Base-by-base conservation (phyloP, 1,140 invertebrate genomes). In the Steinernema feltiae region DNA sequence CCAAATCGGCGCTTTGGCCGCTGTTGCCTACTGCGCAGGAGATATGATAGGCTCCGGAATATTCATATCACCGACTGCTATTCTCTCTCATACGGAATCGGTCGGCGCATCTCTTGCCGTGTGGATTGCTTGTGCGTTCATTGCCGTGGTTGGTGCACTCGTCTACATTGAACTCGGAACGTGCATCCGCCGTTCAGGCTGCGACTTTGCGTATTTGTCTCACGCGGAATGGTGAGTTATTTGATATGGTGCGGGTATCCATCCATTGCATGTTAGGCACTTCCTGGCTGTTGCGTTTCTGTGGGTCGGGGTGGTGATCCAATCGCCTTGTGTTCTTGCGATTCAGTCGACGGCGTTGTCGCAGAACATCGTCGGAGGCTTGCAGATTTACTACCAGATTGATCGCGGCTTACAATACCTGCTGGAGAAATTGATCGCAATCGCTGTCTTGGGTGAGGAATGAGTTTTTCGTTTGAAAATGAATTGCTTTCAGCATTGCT, bases 11-110 rank as follows among this genome's bases (percentile, higher is more conserved):
- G 18, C 35, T 18, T 41, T 41, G 35, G 35, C 35, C 35, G 35
- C 35, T 18, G 35, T 41, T 7, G 35, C 35, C 35, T 41, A 41
- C 35, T 41, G 35, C 35, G 35, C 76, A 71, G 80, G 80, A 0
- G 71, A 69, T 27, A 81, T 81, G 17, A 77, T 81, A 30, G 80
- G 80, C 1, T 82, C 80, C n/a, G 80, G 80, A 41, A 81, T 81
- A 32, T 81, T 81, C 63, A 76, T 81, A 18, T 74, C 77, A 21
- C 80, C 80, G 30, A 77, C 32, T 21, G 35, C 80, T n/a, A 77
- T 81, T 21, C 71, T 81, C 1, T 17, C 63, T 12, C 73, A 82
- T 53, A 77, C 77, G 15, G 48, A 35, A 17, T 82, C 80, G 1
- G 72, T 82, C 32, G 80, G 80, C 12, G 31, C 73, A 17, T 80